A percentile compares a stretch with the other conserved stretches of the same genome.
phyloP scores from a whole-genome alignment of 2,113 vertebrate genomes.

The Rhagologus leucostigma region DNA sequence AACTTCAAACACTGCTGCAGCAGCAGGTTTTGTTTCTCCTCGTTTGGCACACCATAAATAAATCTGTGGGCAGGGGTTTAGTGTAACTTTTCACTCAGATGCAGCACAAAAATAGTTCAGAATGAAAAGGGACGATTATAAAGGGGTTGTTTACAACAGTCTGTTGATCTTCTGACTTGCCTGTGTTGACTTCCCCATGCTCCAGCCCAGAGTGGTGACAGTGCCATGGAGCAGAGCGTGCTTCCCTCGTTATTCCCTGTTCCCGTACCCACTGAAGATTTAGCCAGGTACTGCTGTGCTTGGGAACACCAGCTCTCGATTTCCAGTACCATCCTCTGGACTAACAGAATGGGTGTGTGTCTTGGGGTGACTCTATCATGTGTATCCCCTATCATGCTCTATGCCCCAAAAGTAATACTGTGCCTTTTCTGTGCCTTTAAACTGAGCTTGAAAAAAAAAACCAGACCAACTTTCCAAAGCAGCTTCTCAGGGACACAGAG shows the following conservation, averaged over 20 bases:
- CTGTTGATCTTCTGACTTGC: neutral
- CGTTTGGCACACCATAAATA: neutral
- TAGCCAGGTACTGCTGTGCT: neutral
- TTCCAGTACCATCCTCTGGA: neutral
- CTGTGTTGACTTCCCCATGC: neutral
- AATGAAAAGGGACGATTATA: neutral
- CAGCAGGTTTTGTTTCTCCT: neutral
- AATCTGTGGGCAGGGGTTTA: neutral
- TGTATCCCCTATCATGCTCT: too few species aligned
- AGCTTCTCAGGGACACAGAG: too few species aligned
- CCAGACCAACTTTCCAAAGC: too few species aligned
- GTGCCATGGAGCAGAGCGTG: neutral
- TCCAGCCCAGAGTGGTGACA: neutral
- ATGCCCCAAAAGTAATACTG: too few species aligned
- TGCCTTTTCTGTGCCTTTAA: too few species aligned
- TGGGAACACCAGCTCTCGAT: neutral
- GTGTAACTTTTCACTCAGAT: neutral
- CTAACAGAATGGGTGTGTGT: too few species aligned
- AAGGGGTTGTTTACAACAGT: neutral
- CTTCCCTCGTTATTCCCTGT: neutral
- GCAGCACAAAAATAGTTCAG: neutral
- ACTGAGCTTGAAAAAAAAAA: too few species aligned
- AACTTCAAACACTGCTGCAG: neutral
- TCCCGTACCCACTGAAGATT: neutral
- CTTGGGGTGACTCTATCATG: too few species aligned